phyloP scores from a whole-genome alignment of 1,140 invertebrate genomes.

The Hyphantria cunea region DNA sequence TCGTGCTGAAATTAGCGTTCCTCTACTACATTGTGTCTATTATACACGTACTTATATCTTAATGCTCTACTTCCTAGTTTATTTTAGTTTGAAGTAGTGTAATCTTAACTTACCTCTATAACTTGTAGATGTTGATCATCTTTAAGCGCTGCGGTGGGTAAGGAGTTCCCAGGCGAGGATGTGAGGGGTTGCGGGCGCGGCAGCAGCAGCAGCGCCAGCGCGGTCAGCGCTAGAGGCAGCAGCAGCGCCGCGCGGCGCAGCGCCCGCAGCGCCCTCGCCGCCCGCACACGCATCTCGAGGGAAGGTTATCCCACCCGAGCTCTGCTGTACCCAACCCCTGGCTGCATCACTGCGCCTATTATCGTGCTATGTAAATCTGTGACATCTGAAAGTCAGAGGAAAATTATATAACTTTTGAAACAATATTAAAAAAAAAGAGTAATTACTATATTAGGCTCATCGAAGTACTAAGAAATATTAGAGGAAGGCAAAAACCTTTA shows the following conservation, averaged over 20 bases:
- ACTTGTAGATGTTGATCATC: conserved; percentile 43
- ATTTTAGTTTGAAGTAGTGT: no score
- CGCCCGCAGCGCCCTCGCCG: conserved; percentile 63
- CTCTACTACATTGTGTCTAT: no score
- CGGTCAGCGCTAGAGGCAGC: conserved; percentile 64
- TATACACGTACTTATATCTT: no score
- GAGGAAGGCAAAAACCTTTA: no score
- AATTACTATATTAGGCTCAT: no score
- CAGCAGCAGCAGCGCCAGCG: conserved; percentile 67
- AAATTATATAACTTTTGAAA: not conserved
- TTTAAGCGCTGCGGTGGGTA: conserved; percentile 35
- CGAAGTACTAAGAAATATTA: no score
- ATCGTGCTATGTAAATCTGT: conserved; percentile 5
- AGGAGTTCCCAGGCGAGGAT: conserved; percentile 39
- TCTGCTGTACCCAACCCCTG: not conserved
- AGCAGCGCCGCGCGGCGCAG: conserved; percentile 69
- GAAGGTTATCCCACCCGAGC: conserved; percentile 12
- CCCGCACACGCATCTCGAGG: conserved; percentile 67
- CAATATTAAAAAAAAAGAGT: not conserved
- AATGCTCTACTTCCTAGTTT: no score
- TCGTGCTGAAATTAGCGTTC: no score
- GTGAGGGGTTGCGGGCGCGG: conserved; percentile 58
- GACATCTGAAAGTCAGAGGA: conserved; percentile 7
- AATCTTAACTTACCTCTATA: not conserved
- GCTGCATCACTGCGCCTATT: conserved; percentile 18